A percentile compares a stretch with the other conserved stretches of the same genome.
These are phyloP conservation scores for Hydra vulgaris DNA, from an alignment of 30 jellyfish, hydroid and myxozoan genomes.

Conservation along the genomic window DNA sequence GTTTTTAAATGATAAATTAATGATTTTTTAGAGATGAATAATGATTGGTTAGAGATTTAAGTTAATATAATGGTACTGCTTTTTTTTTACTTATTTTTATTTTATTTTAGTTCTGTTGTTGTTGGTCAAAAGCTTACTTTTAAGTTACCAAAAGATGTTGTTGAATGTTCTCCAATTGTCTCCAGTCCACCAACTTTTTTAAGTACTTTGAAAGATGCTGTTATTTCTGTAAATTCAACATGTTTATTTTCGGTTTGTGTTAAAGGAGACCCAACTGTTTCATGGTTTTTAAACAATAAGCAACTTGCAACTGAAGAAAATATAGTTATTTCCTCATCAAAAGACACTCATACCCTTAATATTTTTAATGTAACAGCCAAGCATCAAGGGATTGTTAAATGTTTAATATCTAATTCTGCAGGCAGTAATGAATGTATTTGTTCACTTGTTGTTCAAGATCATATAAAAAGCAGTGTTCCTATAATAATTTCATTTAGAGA, in stretches of 20 bases:
- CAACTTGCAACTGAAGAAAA: conserved; percentile 42
- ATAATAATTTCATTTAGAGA: conserved; percentile 12
- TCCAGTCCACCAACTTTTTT: conserved; percentile 43
- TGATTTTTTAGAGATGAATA: too few relatives aligned
- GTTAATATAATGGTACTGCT: neutral
- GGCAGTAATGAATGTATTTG: conserved; percentile 59
- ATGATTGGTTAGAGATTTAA: too few relatives aligned
- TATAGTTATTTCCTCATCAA: conserved; percentile 30
- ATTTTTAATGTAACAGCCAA: conserved; percentile 16
- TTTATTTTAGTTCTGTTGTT: neutral
- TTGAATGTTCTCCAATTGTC: too few relatives aligned
- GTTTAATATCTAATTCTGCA: conserved; percentile 41
- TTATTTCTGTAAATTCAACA: conserved; percentile 28
- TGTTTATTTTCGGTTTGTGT: conserved; percentile 56
- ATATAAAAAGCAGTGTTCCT: neutral
- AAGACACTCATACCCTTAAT: conserved; percentile 40
- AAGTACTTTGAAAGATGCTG: conserved; percentile 21
- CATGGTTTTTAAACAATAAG: conserved; percentile 61
- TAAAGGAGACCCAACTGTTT: conserved; percentile 60
- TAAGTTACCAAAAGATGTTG: conserved; percentile 3
- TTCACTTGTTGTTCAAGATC: conserved; percentile 11
- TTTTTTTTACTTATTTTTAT: neutral
- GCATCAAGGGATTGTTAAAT: conserved; percentile 55
- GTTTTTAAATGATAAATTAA: too few relatives aligned
- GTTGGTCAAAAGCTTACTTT: conserved; percentile 19